Evolutionary conservation across 2,113 vertebrate genomes (phyloP), one percentile per base, ranked within the genome.

Genomic region (Lonchura striata): DNA sequence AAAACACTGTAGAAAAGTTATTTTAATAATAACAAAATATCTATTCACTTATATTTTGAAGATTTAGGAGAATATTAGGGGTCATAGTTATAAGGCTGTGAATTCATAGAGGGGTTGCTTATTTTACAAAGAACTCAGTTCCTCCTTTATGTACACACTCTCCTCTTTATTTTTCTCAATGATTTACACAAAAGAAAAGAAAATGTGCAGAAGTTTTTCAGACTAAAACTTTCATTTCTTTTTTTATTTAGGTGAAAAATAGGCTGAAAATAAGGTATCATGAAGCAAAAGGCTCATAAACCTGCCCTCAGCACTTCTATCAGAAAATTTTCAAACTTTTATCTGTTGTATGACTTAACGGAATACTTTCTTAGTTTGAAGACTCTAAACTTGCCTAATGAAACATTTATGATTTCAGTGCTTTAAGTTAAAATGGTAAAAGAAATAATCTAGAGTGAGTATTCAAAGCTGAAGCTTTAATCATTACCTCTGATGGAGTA

Each of bases 381-480:
- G 46, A 70, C 13, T 81, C 50, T 65, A 61, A 83, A 89, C 74
- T 66, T 88, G 25, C 44, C 60, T 86, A 68, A 88, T 92, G 25
- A 89, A 91, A 91, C 33, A 81, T 86, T 94, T 94, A 92, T 70
- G 4, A 80, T 49, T 90, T 41, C 20, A 56, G 63, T 76, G 10
- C 28, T 90, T 75, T 63, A 89, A 86, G 56, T 44, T 75, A 86
- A 92, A 94, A 84, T n/a, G 61, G 52, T 93, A 60, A 84, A 86
- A 92, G 33, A 92, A 90, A 94, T 69, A 71, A 87, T 68, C 22
- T 76, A 64, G 39, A 44, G 10, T 49, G 37, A 77, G 18, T 75
- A 87, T 79, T 91, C 82, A 91, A 90, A 95, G 37, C 6, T 50
- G 41, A 87, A 88, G 33, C 64, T 90, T 85, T 91, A 90, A 85